A percentile compares a stretch with the other conserved stretches of the same genome.
Conservation (phyloP, 2,888 invertebrate species). For the Netelia fuscicornis region DNA sequence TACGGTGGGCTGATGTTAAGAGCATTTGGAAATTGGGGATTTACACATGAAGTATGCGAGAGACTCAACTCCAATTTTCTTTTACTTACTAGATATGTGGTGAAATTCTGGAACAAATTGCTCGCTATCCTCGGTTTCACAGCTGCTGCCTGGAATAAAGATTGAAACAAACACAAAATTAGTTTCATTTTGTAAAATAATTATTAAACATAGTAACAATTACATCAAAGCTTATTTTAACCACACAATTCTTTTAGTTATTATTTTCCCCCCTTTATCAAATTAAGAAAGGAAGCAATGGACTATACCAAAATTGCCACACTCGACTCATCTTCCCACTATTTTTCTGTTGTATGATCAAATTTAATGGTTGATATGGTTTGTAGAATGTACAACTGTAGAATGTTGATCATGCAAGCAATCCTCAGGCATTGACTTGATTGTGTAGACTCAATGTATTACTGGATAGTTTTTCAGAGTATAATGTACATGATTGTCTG, state of each 20-base stretch:
- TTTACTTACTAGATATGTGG: slow-evolving; percentile 76
- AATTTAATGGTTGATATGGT: neutral
- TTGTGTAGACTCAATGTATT: slow-evolving; percentile 25
- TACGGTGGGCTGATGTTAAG: no score
- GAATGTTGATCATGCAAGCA: slow-evolving; percentile 20
- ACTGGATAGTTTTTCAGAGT: slow-evolving; percentile 13
- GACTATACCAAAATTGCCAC: no score
- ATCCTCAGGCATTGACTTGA: slow-evolving; percentile 13
- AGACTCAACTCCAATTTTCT: no score
- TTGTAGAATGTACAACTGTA: neutral
- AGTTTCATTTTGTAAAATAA: neutral
- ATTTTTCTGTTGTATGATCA: neutral
- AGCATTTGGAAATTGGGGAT: no score
- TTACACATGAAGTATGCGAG: no score
- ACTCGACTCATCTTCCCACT: no score
- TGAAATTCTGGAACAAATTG: slow-evolving; percentile 86
- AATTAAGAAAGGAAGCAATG: no score
- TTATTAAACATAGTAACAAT: no score
- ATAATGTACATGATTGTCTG: slow-evolving; percentile 28
- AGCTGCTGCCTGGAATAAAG: slow-evolving; percentile 85
- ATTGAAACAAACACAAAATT: slow-evolving; percentile 21
- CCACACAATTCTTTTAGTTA: no score
- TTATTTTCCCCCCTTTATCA: no score
- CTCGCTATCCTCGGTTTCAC: slow-evolving; percentile 86
- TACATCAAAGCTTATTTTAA: no score